phyloP scores from a whole-genome alignment of 2,888 invertebrate genomes.

The Gortyna flavago region DNA sequence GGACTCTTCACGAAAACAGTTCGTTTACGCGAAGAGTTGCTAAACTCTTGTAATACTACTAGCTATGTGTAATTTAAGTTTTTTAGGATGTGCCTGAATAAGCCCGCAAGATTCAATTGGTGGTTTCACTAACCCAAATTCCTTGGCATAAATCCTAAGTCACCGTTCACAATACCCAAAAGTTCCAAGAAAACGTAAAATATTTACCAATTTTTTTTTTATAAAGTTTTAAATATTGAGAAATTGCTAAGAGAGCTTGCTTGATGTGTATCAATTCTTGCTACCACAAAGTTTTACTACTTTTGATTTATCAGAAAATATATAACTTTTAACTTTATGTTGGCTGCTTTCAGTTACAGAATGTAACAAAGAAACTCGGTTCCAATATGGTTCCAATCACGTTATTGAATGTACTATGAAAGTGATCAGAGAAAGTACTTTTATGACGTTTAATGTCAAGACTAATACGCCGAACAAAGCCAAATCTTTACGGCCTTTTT shows the following conservation, averaged over 20 bases:
- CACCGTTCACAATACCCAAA: background rate
- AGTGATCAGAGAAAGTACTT: constrained; percentile 64
- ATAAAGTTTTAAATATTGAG: background rate
- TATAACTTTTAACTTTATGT: constrained; percentile 21
- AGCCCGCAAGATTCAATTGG: background rate
- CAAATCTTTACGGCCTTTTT: constrained; percentile 23
- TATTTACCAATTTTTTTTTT: background rate
- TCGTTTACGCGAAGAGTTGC: too few relatives aligned
- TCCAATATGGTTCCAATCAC: constrained; percentile 64
- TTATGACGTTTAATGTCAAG: constrained; percentile 50
- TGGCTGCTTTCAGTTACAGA: constrained; percentile 31
- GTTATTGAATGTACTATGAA: constrained; percentile 58
- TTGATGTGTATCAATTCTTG: constrained; percentile 5
- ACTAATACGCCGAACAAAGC: constrained; percentile 20
- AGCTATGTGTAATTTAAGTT: background rate
- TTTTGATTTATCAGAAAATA: constrained; percentile 54
- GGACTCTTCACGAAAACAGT: background rate
- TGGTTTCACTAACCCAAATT: too few relatives aligned
- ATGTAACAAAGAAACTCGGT: constrained; percentile 57
- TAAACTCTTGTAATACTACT: background rate
- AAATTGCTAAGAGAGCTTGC: background rate
- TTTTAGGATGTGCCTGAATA: background rate
- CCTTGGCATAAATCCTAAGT: too few relatives aligned
- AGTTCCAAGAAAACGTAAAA: background rate
- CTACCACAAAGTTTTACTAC: constrained; percentile 38